Base-by-base conservation (phyloP, 1,140 invertebrate species). In the Pectinophora gossypiella region DNA sequence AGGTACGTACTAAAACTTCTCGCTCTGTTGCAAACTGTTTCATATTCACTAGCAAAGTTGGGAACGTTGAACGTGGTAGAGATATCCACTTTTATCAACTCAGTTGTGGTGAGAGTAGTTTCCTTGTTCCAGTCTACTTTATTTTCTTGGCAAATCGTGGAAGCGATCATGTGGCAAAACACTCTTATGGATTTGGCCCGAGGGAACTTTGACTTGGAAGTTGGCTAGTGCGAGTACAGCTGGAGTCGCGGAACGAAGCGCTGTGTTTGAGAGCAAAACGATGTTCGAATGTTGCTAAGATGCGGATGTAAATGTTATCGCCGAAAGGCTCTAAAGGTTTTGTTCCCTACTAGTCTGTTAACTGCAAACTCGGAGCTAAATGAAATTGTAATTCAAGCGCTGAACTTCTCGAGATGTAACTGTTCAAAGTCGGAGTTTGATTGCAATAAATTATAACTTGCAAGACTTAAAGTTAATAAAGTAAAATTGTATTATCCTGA, bases 81-180 rank as follows among this genome's bases (percentile, higher is more conserved):
- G 62, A 69, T 74, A 76, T 66, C 60, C 61, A 75, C 69, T 76
- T 78, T 72, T 76, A 85, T 76, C 68, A 73, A 74, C 66, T 68
- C 51, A 56, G 56, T 67, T 70, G 72, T 40, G 74, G 69, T 35
- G 51, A 58, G 72, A 76, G 59, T 75, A 76, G 73, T 82, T 79
- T 76, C 56, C 64, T 64, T 76, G 70, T 74, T 75, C 68, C 59
- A 68, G 61, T 68, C 57, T 67, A 71, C 74, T 79, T 72, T 77
- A 82, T 80, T 84, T 81, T 80, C 73, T 83, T 81, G 79, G 78
- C 75, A 81, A 80, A 86, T 80, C 76, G 79, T 75, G 69, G 72
- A 81, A 78, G 72, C 80, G 80, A 83, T 84, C 83, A 86, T 81
- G 83, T 84, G 80, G 78, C 72, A 76, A 81, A 81, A 83, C 65